phyloP scores from a whole-genome alignment of 2,113 vertebrate species.

The Eudyptes chrysolophus region DNA sequence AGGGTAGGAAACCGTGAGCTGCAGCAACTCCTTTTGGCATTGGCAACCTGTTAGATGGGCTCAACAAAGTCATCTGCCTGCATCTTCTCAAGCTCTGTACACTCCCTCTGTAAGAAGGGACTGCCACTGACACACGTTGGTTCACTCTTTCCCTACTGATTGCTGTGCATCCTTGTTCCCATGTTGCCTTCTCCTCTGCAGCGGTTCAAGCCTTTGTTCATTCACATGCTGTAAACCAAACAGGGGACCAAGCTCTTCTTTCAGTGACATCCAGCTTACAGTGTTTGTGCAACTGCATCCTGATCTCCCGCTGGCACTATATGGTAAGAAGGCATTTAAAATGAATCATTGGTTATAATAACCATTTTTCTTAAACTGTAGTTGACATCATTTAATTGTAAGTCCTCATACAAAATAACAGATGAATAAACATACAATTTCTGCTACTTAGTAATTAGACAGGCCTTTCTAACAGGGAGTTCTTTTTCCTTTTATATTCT shows the following conservation, averaged over 20 bases:
- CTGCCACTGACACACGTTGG: not conserved
- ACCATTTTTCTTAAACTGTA: slow-evolving; percentile 8
- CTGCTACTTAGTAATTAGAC: slow-evolving; percentile 45
- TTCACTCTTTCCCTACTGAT: not conserved
- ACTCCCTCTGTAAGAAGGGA: not conserved
- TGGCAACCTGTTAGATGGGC: not conserved
- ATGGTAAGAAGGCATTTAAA: not conserved
- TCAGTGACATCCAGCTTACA: not conserved
- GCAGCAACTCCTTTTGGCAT: not conserved
- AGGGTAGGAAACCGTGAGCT: not conserved
- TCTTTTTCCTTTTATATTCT: slow-evolving; percentile 20
- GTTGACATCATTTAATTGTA: slow-evolving; percentile 44
- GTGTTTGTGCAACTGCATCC: not conserved
- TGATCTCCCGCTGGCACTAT: not conserved
- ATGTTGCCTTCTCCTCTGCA: not conserved
- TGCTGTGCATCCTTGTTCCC: not conserved
- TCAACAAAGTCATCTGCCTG: not conserved
- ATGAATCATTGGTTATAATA: slow-evolving; percentile 18
- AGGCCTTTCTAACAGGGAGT: not conserved
- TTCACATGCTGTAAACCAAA: not conserved
- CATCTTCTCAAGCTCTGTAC: not conserved
- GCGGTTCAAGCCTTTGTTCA: not conserved
- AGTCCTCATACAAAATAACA: slow-evolving; percentile 11
- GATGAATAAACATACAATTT: slow-evolving; percentile 47
- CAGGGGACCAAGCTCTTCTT: fast-evolving